Percentiles rank a stretch among this genome's conserved stretches.
These are phyloP conservation scores for Clamator glandarius DNA, from an alignment of 2,797 vertebrate genomes.

Conservation along the genomic window DNA sequence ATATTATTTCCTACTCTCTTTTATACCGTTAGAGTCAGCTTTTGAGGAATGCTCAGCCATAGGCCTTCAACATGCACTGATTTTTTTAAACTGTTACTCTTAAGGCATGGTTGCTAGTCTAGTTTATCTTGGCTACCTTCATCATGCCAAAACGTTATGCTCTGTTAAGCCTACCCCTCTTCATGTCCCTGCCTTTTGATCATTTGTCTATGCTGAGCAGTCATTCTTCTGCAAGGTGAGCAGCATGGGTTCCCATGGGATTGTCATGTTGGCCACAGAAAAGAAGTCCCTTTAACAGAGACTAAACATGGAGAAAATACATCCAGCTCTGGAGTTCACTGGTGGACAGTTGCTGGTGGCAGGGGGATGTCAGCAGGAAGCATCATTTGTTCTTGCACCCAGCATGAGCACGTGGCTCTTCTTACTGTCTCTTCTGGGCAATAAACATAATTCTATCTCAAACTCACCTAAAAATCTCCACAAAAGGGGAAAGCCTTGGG, in stretches of 20 bases:
- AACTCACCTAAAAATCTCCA: not conserved
- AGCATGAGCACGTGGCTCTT: accelerated
- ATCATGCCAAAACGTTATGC: not conserved
- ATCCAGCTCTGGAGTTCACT: not conserved
- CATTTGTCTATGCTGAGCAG: not conserved
- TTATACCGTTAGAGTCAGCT: not conserved
- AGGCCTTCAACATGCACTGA: not conserved
- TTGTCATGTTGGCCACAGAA: not conserved
- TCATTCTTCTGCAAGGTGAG: not conserved
- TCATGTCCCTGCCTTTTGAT: not conserved
- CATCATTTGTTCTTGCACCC: not conserved
- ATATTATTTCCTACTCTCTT: not conserved
- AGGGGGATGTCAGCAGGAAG: not conserved
- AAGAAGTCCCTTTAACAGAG: not conserved
- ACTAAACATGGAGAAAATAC: not conserved
- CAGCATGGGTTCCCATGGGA: not conserved
- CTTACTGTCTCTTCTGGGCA: not conserved
- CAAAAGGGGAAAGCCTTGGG: not conserved
- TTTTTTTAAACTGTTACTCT: not conserved
- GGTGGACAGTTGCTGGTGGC: not conserved
- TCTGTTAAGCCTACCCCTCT: not conserved
- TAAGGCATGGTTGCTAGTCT: not conserved
- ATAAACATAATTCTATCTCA: not conserved
- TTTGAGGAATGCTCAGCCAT: not conserved
- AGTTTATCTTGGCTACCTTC: not conserved